phyloP scores from a whole-genome alignment of 2,888 invertebrate genomes.

The Drosophila sordidapex region DNA sequence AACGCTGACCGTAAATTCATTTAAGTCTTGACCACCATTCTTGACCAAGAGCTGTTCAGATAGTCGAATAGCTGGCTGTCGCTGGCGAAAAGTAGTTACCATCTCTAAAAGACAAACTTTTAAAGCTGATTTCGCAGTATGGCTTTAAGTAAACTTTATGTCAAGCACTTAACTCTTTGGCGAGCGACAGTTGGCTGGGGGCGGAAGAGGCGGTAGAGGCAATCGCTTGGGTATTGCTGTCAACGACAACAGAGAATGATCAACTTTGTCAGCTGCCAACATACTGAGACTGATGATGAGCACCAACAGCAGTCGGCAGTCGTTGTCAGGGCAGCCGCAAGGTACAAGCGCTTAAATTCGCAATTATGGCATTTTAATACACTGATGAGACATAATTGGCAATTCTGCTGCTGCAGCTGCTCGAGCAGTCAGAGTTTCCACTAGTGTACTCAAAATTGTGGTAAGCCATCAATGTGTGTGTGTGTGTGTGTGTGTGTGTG shows the following conservation, averaged over 20 bases:
- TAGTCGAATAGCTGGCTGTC: not conserved
- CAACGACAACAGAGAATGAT: constrained; percentile 38
- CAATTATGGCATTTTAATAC: constrained; percentile 78
- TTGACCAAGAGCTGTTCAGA: constrained; percentile 3
- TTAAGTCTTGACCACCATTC: constrained; percentile 21
- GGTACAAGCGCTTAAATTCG: constrained; percentile 55
- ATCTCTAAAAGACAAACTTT: constrained; percentile 45
- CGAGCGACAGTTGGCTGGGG: constrained; percentile 1
- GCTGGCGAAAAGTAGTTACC: constrained; percentile 7
- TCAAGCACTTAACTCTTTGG: constrained; percentile 48
- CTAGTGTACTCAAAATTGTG: constrained; percentile 40
- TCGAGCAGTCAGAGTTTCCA: constrained; percentile 13
- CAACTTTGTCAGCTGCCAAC: constrained; percentile 54
- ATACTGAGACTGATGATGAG: constrained; percentile 37
- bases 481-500: not conserved
- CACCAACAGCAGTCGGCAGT: constrained; percentile 5
- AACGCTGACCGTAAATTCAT: not conserved
- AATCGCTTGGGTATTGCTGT: constrained; percentile 9
- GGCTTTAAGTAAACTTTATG: constrained; percentile 44
- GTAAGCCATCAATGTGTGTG: constrained; percentile 44
- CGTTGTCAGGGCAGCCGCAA: constrained; percentile 35
- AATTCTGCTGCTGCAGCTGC: constrained; percentile 39
- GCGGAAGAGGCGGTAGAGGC: not conserved
- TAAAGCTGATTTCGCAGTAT: constrained; percentile 44
- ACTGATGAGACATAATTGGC: constrained; percentile 63